Percentiles rank a stretch among this genome's conserved stretches.
phyloP scores from a whole-genome alignment of 2,797 vertebrate species.

The Sebastes iracundus region DNA sequence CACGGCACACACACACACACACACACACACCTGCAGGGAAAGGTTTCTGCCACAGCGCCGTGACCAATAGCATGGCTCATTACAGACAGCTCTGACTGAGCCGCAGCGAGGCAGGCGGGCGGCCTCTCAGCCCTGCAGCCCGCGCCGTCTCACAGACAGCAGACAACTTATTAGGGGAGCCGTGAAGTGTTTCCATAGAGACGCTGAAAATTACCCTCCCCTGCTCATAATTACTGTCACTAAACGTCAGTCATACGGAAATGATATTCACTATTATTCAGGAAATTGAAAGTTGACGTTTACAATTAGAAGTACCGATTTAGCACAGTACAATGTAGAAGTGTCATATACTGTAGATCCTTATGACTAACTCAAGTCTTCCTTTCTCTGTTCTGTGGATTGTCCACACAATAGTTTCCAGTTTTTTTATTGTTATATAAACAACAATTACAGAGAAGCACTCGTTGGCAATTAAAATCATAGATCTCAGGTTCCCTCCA shows the following conservation, averaged over 20 bases:
- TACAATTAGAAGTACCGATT: background rate
- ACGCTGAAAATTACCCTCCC: background rate
- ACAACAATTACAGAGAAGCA: background rate
- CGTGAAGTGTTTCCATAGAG: slow-evolving; percentile 21
- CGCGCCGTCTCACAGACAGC: slow-evolving; percentile 1
- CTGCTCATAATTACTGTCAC: slow-evolving; percentile 28
- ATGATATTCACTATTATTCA: slow-evolving; percentile 7
- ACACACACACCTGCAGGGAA: slow-evolving; percentile 2
- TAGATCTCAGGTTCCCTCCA: background rate
- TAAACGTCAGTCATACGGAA: slow-evolving; percentile 23
- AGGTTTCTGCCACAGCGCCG: slow-evolving; percentile 9
- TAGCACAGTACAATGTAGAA: background rate
- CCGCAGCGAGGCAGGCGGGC: slow-evolving; percentile 6
- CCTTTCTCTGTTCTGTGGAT: background rate
- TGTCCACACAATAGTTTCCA: background rate
- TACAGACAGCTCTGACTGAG: slow-evolving; percentile 51
- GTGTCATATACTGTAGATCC: background rate
- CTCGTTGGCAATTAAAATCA: background rate
- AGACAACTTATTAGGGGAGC: slow-evolving; percentile 37
- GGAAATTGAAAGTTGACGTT: background rate
- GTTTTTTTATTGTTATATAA: background rate
- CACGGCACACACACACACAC: slow-evolving; percentile 9
- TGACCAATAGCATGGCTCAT: slow-evolving; percentile 69
- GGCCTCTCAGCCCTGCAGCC: slow-evolving; percentile 24
- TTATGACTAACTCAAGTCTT: background rate